phyloP scores from a whole-genome alignment of 2,888 invertebrate genomes.

The Dasypolia templi region DNA sequence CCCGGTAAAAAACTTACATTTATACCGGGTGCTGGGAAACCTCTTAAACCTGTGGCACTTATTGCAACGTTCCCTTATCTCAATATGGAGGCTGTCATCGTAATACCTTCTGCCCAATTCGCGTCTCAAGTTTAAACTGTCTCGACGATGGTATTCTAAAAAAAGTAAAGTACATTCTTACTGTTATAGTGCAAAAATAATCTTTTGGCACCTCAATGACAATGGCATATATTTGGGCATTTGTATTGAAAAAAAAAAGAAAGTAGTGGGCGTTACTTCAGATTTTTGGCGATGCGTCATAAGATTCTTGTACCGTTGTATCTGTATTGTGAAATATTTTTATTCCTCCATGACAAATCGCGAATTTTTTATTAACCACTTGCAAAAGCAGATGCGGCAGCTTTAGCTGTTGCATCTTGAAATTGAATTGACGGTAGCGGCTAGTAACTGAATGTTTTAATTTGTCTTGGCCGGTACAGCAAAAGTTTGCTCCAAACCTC shows the following conservation, averaged over 20 bases:
- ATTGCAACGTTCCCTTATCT: conserved; percentile 56
- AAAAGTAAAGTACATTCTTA: neutral
- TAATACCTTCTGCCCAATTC: conserved; percentile 31
- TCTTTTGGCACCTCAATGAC: neutral
- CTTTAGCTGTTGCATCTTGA: neutral
- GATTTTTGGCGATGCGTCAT: neutral
- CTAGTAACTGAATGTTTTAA: neutral
- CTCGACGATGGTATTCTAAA: conserved; percentile 18
- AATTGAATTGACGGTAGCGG: neutral
- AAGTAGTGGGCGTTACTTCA: neutral
- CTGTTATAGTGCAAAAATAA: neutral
- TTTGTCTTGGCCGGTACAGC: neutral
- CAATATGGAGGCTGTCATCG: conserved; percentile 3
- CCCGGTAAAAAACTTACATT: conserved; percentile 64
- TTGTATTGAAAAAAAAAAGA: neutral
- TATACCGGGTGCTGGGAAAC: conserved; percentile 71
- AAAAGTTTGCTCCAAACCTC: neutral
- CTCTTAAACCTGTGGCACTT: conserved; percentile 70
- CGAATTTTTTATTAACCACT: neutral
- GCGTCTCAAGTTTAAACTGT: conserved; percentile 1
- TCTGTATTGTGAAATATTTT: neutral
- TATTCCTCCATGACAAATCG: neutral
- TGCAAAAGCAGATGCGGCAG: neutral
- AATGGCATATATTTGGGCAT: too few relatives aligned
- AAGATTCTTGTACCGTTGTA: neutral